Conservation (phyloP, 2,888 invertebrate species). For the Troides helena region DNA sequence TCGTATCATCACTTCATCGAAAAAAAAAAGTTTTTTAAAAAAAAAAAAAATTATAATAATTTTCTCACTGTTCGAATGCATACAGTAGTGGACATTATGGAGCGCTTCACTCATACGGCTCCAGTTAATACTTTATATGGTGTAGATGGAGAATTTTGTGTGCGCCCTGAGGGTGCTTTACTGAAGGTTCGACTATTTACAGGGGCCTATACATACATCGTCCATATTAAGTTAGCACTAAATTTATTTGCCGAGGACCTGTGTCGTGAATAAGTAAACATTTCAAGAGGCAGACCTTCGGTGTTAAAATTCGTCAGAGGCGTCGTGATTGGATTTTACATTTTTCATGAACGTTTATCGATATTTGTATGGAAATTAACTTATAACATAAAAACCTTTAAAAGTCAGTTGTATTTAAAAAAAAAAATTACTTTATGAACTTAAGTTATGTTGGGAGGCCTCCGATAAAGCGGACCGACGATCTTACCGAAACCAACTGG, state of each 20-base stretch:
- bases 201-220: constrained; percentile 26
- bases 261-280: constrained; percentile 6
- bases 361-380: not conserved
- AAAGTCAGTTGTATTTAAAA: no score
- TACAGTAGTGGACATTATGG: constrained; percentile 4
- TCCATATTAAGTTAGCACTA: constrained; percentile 27
- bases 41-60: no score
- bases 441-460: no score
- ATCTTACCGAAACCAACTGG: no score
- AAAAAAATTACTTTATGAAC: no score
- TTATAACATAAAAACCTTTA: not conserved
- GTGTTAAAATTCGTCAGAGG: not conserved
- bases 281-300: constrained; percentile 5
- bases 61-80: not conserved
- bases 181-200: constrained; percentile 26
- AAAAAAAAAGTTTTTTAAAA: no score
- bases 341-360: not conserved
- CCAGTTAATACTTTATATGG: constrained; percentile 25
- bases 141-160: constrained; percentile 25
- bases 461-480: no score
- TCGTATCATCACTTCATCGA: no score
- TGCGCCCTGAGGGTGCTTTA: constrained; percentile 28
- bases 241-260: constrained; percentile 24
- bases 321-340: not conserved
- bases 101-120: constrained; percentile 21